phyloP scores from a whole-genome alignment of 1,140 invertebrate genomes.

The Rhynchophorus ferrugineus region DNA sequence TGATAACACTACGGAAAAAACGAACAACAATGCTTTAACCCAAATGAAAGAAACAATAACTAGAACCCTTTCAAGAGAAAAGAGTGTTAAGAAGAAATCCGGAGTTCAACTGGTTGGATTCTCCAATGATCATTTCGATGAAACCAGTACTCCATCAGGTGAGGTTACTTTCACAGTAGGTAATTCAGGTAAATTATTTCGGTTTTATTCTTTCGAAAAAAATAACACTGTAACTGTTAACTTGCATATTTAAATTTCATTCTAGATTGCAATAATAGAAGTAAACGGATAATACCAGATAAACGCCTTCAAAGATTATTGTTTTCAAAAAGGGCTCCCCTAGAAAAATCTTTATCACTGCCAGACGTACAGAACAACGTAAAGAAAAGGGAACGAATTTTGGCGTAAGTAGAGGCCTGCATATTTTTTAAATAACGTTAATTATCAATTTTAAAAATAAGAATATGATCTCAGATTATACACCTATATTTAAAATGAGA shows the following conservation, averaged over 20 bases:
- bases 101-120: slow-evolving; percentile 44
- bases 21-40: slow-evolving; percentile 39
- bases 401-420: slow-evolving; percentile 65
- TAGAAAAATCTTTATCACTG: slow-evolving; percentile 74
- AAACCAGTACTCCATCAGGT: slow-evolving; percentile 36
- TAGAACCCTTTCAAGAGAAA: slow-evolving; percentile 45
- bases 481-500: no score
- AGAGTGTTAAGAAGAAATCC: slow-evolving; percentile 40
- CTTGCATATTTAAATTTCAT: slow-evolving; percentile 1
- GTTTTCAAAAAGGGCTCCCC: slow-evolving; percentile 47
- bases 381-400: slow-evolving; percentile 59
- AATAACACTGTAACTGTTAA: not conserved
- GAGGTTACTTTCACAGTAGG: slow-evolving; percentile 25
- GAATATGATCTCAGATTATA: no score
- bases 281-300: slow-evolving; percentile 33
- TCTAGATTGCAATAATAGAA: slow-evolving; percentile 2
- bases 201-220: not conserved
- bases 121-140: slow-evolving; percentile 51
- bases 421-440: no score
- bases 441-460: no score
- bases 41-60: slow-evolving; percentile 47
- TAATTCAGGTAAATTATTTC: slow-evolving; percentile 21
- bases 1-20: slow-evolving; percentile 13
- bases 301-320: slow-evolving; percentile 45
- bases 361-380: slow-evolving; percentile 70